Conservation (phyloP, 2,113 vertebrate species). For the Puffinus mauretanicus region DNA sequence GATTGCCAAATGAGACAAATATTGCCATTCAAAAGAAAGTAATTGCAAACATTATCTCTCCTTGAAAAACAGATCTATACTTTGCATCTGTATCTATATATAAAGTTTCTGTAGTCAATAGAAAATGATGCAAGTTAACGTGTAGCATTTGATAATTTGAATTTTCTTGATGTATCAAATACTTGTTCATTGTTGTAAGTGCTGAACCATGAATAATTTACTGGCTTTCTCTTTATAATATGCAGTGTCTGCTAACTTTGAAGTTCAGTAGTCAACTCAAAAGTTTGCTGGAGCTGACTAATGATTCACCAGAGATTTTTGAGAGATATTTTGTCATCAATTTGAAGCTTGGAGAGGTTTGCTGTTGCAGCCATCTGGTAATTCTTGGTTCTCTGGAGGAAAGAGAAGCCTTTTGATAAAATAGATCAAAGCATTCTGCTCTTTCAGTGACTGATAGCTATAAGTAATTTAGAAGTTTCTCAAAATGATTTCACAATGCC, state of each 20-base stretch:
- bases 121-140: neutral
- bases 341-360: conserved; percentile 36
- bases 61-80: neutral
- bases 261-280: conserved; percentile 26
- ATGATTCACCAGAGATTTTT: conserved; percentile 54
- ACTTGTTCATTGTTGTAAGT: neutral
- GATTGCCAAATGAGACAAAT: neutral
- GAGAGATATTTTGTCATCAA: neutral
- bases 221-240: neutral
- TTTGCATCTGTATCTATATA: neutral
- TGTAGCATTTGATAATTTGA: neutral
- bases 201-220: conserved; percentile 26
- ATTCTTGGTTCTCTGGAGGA: conserved; percentile 48
- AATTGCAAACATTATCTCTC: neutral
- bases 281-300: conserved; percentile 38
- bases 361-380: conserved; percentile 42
- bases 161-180: neutral
- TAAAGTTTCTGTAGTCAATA: neutral
- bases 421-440: conserved; percentile 46
- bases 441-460: conserved; percentile 15
- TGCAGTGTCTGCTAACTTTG: conserved; percentile 10
- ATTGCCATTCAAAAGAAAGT: neutral
- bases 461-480: conserved; percentile 14
- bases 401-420: conserved; percentile 56
- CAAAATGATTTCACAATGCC: neutral